phyloP scores from a whole-genome alignment of 2,888 invertebrate species.

The Thera obeliscata region DNA sequence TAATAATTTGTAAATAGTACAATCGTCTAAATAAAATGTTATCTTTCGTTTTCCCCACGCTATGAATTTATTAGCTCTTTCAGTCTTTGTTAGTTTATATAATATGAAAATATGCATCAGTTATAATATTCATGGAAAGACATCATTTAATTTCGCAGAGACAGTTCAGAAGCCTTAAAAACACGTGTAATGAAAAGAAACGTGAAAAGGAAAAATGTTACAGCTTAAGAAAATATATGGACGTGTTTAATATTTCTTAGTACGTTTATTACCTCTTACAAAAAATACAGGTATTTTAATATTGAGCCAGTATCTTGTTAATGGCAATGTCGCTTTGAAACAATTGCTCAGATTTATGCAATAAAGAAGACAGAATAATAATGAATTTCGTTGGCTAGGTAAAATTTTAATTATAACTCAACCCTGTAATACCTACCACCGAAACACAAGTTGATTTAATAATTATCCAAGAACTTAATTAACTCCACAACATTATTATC shows the following conservation, averaged over 20 bases:
- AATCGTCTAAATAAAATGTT: no score
- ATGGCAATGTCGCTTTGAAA: no score
- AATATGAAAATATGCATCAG: constrained; percentile 70
- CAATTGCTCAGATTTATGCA: no score
- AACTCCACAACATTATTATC: constrained; percentile 14
- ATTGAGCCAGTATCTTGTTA: no score
- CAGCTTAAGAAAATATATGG: constrained; percentile 72
- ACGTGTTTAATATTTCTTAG: constrained; percentile 62
- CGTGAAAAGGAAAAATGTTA: constrained; percentile 48
- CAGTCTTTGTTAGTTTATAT: constrained; percentile 45
- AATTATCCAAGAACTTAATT: constrained; percentile 19
- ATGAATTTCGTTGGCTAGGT: background rate
- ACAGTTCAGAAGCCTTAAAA: constrained; percentile 61
- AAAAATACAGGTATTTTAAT: no score
- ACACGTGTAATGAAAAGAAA: constrained; percentile 71
- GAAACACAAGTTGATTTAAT: constrained; percentile 18
- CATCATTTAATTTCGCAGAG: constrained; percentile 78
- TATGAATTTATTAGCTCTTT: constrained; percentile 47
- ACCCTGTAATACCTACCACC: background rate
- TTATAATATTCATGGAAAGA: constrained; percentile 82
- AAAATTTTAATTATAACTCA: background rate
- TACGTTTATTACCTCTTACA: constrained; percentile 41
- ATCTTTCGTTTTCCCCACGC: no score
- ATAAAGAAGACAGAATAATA: no score
- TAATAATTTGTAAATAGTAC: no score